phyloP scores from a whole-genome alignment of 2,888 invertebrate species.

The Brachynemurus nebulosus region DNA sequence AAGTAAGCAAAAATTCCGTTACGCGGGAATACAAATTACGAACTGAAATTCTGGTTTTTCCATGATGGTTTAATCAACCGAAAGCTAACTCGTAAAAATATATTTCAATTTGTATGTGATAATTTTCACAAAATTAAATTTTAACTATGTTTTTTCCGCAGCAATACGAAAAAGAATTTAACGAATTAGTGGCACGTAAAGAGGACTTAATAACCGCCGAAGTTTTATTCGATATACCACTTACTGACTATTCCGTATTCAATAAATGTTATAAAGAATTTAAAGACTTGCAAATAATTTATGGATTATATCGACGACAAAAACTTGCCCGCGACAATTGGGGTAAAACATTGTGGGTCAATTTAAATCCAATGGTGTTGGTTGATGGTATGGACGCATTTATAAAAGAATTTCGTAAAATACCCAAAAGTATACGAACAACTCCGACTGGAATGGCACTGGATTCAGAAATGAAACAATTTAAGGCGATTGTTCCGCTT shows the following conservation, averaged over 20 bases:
- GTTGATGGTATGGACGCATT: conserved; percentile 77
- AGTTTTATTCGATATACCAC: conserved; percentile 73
- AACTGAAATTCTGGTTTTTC: too few species aligned
- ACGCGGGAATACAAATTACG: too few species aligned
- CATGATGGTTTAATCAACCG: too few species aligned
- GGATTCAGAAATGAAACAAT: conserved; percentile 76
- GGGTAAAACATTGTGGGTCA: conserved; percentile 78
- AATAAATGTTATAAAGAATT: conserved; percentile 47
- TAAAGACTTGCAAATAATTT: conserved; percentile 53
- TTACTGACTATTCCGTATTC: conserved; percentile 71
- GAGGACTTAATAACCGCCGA: conserved; percentile 56
- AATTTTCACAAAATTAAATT: neutral
- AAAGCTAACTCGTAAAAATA: too few species aligned
- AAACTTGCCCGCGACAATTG: conserved; percentile 63
- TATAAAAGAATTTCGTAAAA: conserved; percentile 60
- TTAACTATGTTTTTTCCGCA: too few species aligned
- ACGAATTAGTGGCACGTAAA: conserved; percentile 49
- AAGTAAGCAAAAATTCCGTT: too few species aligned
- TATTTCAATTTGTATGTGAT: conserved; percentile 30
- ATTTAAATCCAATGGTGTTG: conserved; percentile 71
- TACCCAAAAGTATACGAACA: conserved; percentile 47
- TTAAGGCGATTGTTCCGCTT: conserved; percentile 72
- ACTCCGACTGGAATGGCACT: conserved; percentile 51
- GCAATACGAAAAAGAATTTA: conserved; percentile 50
- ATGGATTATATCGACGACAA: conserved; percentile 64